Evolutionary conservation across 2,797 vertebrate species (phyloP).

Genomic region (Spinibarbus caldwelli): DNA sequence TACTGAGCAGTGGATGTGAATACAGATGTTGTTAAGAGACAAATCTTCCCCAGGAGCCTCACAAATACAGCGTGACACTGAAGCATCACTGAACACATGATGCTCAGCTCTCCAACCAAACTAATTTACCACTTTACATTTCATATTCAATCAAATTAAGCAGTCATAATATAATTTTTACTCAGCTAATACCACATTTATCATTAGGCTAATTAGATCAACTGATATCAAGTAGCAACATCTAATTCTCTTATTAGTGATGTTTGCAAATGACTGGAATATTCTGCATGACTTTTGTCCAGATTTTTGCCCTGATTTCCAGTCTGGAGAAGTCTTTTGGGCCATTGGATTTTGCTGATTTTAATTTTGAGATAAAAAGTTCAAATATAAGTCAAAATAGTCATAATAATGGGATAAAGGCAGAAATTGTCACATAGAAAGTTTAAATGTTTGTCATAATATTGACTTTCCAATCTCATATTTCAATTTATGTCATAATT

Average conservation of each 20-base stretch:
- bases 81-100: slow-evolving; percentile 16
- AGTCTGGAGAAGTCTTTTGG: not conserved
- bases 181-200: not conserved
- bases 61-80: not conserved
- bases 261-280: not conserved
- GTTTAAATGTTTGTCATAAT: not conserved
- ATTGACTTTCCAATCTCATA: not conserved
- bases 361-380: too few species aligned
- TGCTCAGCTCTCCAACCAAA: slow-evolving; percentile 5
- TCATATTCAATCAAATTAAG: slow-evolving; percentile 7
- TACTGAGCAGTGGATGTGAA: slow-evolving; percentile 29
- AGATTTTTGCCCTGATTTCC: not conserved
- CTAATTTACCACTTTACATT: not conserved
- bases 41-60: slow-evolving; percentile 7
- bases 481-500: not conserved
- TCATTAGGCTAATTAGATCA: not conserved
- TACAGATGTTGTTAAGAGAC: slow-evolving; percentile 6
- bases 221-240: not conserved
- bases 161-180: not conserved
- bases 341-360: too few species aligned
- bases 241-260: not conserved
- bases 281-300: not conserved
- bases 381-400: too few species aligned
- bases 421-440: not conserved
- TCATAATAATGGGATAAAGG: too few species aligned